A percentile compares a stretch with the other conserved stretches of the same genome.
These are phyloP conservation scores for Corella eumyota DNA, from an alignment of 23 tunicate genomes.

Conservation along the genomic window DNA sequence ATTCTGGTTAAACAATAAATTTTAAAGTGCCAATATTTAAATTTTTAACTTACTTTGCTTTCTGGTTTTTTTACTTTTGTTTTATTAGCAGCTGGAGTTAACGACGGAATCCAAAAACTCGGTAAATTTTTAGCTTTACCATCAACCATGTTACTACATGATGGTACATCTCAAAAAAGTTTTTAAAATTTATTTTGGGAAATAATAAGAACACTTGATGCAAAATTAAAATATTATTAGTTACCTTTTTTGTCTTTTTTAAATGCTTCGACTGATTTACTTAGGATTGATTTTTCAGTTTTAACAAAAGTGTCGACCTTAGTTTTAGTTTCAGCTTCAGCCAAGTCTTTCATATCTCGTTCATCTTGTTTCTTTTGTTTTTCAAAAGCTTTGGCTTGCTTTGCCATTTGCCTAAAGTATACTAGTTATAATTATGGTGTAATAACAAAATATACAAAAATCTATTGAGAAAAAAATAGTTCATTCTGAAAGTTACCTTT, in stretches of 20 bases:
- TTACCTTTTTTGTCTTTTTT: slow-evolving; percentile 6
- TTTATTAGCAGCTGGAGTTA: slow-evolving; percentile 73
- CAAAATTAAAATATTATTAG: neutral
- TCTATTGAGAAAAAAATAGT: neutral
- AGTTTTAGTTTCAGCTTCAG: slow-evolving; percentile 50
- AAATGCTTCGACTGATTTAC: slow-evolving; percentile 54
- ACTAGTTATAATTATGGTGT: neutral
- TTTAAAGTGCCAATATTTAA: too few relatives aligned
- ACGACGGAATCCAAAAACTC: slow-evolving; percentile 87
- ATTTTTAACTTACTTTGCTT: slow-evolving; percentile 50
- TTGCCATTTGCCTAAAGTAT: slow-evolving; percentile 29
- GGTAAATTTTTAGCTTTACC: slow-evolving; percentile 42
- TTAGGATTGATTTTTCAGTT: slow-evolving; percentile 52
- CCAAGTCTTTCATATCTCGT: slow-evolving; percentile 78
- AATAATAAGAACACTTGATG: too few relatives aligned
- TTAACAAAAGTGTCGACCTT: slow-evolving; percentile 54
- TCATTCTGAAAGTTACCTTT: slow-evolving; percentile 21
- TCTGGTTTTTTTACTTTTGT: slow-evolving; percentile 61
- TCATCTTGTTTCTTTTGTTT: slow-evolving; percentile 59
- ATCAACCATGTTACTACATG: slow-evolving; percentile 20
- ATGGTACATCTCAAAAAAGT: slow-evolving; percentile 6
- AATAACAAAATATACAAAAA: neutral
- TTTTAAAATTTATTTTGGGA: too few relatives aligned
- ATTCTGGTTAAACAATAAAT: neutral
- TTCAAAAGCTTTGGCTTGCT: slow-evolving; percentile 63